Conservation (phyloP, 2,797 vertebrate genomes). For the Cichlasoma orientale region DNA sequence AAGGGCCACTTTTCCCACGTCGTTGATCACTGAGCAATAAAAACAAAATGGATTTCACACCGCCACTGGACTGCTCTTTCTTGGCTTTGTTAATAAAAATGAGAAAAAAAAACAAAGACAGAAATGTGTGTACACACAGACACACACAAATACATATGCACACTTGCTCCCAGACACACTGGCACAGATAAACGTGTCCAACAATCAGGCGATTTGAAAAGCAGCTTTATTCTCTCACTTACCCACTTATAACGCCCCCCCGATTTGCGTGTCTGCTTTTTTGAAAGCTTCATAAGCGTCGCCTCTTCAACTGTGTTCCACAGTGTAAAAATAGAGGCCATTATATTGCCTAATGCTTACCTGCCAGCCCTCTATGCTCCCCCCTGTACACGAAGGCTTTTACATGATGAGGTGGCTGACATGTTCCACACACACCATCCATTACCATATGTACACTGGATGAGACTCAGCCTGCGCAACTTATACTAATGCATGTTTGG, state of each 20-base stretch:
- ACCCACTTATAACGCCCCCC: constrained; percentile 58
- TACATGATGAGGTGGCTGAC: constrained; percentile 85
- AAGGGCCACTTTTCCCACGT: background rate
- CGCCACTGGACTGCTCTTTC: constrained; percentile 61
- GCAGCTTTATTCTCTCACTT: constrained; percentile 73
- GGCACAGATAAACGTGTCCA: constrained; percentile 57
- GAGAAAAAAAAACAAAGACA: background rate
- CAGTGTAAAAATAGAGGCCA: constrained; percentile 78
- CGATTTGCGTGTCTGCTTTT: constrained; percentile 62
- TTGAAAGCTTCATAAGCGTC: constrained; percentile 75
- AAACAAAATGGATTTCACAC: constrained; percentile 71
- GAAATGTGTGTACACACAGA: background rate
- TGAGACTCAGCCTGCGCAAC: constrained; percentile 75
- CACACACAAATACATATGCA: background rate
- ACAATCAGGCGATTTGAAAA: constrained; percentile 67
- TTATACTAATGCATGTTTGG: constrained; percentile 85
- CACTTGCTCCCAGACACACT: constrained; percentile 39
- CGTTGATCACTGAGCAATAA: constrained; percentile 72
- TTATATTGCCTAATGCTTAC: constrained; percentile 80
- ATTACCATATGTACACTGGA: constrained; percentile 84
- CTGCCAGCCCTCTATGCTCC: constrained; percentile 74
- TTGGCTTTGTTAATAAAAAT: constrained; percentile 55
- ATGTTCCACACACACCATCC: constrained; percentile 81
- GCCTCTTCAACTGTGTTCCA: constrained; percentile 79
- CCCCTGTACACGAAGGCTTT: constrained; percentile 78